phyloP scores from a whole-genome alignment of 1,140 invertebrate genomes.

The Patella vulgata region DNA sequence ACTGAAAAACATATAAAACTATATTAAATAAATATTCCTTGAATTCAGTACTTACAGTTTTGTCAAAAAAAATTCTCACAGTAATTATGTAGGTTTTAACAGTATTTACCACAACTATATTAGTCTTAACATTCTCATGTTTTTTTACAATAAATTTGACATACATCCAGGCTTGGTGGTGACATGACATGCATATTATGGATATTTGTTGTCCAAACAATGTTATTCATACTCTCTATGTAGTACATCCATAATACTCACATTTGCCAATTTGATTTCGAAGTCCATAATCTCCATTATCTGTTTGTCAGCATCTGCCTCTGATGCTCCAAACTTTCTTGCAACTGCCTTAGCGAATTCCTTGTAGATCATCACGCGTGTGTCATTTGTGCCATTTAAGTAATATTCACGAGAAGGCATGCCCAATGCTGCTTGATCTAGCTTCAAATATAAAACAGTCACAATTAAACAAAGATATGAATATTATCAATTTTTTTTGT shows the following conservation, averaged over 20 bases:
- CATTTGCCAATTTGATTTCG: conserved; percentile 80
- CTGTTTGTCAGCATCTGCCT: conserved; percentile 68
- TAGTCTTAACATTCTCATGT: no score
- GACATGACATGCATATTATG: no score
- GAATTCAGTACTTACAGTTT: neutral
- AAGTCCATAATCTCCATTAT: conserved; percentile 89
- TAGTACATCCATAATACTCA: no score
- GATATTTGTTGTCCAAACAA: no score
- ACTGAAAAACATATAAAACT: conserved; percentile 40
- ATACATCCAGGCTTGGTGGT: no score
- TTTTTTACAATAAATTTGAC: no score
- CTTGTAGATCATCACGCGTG: conserved; percentile 83
- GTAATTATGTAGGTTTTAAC: no score
- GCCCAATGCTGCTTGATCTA: conserved; percentile 92
- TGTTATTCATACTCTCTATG: no score
- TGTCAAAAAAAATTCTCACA: conserved; percentile 5
- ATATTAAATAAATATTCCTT: neutral
- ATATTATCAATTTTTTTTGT: no score
- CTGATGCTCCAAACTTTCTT: conserved; percentile 22
- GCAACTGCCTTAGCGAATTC: conserved; percentile 76
- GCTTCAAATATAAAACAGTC: conserved; percentile 73
- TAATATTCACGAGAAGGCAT: conserved; percentile 89
- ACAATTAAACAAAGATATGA: no score
- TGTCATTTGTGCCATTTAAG: conserved; percentile 87
- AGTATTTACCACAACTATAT: no score